Conservation (phyloP, 1,140 invertebrate species). For the Scaptomyza montana region DNA sequence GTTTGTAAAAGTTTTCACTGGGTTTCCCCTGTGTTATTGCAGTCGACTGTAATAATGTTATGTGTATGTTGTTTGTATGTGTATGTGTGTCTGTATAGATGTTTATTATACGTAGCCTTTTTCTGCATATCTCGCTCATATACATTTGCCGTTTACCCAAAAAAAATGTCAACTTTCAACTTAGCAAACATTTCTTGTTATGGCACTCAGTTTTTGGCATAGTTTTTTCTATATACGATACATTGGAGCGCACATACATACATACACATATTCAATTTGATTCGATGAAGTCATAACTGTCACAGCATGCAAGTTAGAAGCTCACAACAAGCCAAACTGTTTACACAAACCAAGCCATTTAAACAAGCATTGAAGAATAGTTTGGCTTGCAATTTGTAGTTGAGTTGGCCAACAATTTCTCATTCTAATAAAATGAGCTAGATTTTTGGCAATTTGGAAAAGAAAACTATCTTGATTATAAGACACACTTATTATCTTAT, state of each 20-base stretch:
- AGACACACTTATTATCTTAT: too few species aligned
- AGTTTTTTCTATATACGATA: constrained; percentile 4
- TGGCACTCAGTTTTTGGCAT: constrained; percentile 10
- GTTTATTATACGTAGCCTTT: constrained; percentile 20
- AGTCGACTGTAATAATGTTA: constrained; percentile 35
- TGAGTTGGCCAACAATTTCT: not conserved
- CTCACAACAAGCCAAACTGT: not conserved
- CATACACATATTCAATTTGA: constrained; percentile 2
- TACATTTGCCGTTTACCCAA: too few species aligned
- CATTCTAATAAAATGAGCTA: not conserved
- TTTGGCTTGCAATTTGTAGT: not conserved
- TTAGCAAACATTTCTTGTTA: constrained; percentile 30
- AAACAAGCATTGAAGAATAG: constrained; percentile 20
- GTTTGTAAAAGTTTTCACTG: not conserved
- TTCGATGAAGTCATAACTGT: constrained; percentile 32
- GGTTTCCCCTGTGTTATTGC: constrained; percentile 17
- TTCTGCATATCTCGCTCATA: constrained; percentile 1
- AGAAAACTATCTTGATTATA: too few species aligned
- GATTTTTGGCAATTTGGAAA: too few species aligned
- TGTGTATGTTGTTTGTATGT: constrained; percentile 9
- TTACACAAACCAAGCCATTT: constrained; percentile 19
- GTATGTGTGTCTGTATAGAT: constrained; percentile 5
- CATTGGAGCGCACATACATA: not conserved
- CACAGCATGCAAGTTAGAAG: constrained; percentile 6
- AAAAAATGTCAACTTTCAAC: constrained; percentile 23